Conservation (phyloP, 1,140 invertebrate species). For the Reticulitermes speratus region DNA sequence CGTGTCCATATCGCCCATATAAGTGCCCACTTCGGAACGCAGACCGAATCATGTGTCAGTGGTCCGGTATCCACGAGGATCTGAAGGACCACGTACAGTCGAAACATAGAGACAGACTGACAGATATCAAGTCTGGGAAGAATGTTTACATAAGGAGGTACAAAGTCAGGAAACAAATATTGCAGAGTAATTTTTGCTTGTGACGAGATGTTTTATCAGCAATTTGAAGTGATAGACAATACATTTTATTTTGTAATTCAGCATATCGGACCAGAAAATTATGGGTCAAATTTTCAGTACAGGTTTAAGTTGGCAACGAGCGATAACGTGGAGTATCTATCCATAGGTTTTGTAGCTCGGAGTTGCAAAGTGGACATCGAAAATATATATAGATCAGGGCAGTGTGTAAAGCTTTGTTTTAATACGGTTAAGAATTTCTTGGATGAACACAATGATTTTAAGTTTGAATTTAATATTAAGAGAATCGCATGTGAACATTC, state of each 20-base stretch:
- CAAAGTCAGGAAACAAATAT: neutral
- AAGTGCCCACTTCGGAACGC: neutral
- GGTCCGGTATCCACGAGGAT: neutral
- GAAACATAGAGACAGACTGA: neutral
- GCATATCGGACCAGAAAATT: neutral
- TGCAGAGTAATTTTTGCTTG: conserved; percentile 19
- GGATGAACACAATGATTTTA: neutral
- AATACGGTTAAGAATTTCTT: neutral
- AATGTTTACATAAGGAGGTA: too few species aligned
- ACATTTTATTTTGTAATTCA: neutral
- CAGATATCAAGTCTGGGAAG: neutral
- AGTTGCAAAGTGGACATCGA: neutral
- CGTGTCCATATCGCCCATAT: neutral
- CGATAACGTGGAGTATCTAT: neutral
- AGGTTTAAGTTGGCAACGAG: neutral
- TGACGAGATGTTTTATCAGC: conserved; percentile 20
- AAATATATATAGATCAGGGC: neutral
- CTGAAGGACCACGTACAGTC: neutral
- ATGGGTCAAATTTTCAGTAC: neutral
- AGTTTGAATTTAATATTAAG: neutral
- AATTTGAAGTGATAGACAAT: neutral
- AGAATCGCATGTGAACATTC: neutral
- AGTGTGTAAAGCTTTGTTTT: neutral
- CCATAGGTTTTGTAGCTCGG: neutral
- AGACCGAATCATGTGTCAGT: neutral